Conservation (phyloP, 2,888 invertebrate species). For the Clepsis dumicolana region DNA sequence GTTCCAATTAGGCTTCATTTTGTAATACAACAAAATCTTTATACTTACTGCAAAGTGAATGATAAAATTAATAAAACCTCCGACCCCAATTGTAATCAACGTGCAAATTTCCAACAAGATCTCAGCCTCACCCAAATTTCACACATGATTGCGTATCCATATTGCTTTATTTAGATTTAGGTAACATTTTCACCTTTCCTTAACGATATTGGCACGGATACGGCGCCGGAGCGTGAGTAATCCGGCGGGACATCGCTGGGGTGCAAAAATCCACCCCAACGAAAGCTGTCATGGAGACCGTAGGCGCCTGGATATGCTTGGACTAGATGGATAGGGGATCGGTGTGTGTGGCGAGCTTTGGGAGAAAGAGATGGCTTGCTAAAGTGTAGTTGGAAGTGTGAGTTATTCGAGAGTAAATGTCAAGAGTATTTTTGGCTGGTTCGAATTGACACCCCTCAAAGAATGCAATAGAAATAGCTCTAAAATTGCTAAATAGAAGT, state of each 20-base stretch:
- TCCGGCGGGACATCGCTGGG: slow-evolving; percentile 69
- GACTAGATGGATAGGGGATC: not conserved
- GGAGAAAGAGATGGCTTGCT: slow-evolving; percentile 1
- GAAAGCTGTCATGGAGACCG: slow-evolving; percentile 45
- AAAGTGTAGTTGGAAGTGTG: not conserved
- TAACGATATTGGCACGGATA: slow-evolving; percentile 53
- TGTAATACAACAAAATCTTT: too few relatives aligned
- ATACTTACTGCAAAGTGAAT: too few relatives aligned
- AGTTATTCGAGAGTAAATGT: not conserved
- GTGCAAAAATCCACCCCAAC: slow-evolving; percentile 54
- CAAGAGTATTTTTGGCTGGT: not conserved
- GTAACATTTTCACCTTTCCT: slow-evolving; percentile 37
- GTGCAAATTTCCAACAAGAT: slow-evolving; percentile 11
- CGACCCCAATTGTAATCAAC: not conserved
- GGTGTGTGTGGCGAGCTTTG: not conserved
- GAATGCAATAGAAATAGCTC: too few relatives aligned
- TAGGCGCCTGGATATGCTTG: not conserved
- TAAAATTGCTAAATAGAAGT: too few relatives aligned
- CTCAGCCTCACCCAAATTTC: slow-evolving; percentile 59
- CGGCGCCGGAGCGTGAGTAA: slow-evolving; percentile 72
- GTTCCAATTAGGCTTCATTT: too few relatives aligned
- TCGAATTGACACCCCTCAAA: too few relatives aligned
- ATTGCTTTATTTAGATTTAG: slow-evolving; percentile 55
- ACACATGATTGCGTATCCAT: slow-evolving; percentile 62
- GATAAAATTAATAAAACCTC: not conserved